These are phyloP conservation scores for Metaphire vulgaris DNA, from an alignment of 1,140 invertebrate genomes.

Conservation along the genomic window DNA sequence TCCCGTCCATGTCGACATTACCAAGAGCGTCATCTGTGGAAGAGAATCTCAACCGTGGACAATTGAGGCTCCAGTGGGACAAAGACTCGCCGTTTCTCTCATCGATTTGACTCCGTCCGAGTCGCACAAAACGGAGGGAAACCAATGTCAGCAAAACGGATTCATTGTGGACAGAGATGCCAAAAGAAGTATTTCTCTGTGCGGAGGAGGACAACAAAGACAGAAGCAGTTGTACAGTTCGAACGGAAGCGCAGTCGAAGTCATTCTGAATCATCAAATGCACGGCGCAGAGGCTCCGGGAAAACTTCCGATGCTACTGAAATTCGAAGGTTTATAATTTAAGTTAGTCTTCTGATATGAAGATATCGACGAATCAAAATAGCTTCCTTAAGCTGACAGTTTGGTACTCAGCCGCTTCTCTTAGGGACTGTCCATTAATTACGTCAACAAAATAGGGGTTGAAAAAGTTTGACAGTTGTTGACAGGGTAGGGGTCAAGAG, in stretches of 20 bases:
- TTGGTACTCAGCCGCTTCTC: too few species aligned
- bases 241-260: not conserved
- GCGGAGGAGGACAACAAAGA: not conserved
- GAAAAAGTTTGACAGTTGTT: too few species aligned
- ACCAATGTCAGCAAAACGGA: not conserved
- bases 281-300: too few species aligned
- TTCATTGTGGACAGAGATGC: not conserved
- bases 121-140: not conserved
- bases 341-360: too few species aligned
- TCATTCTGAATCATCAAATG: not conserved
- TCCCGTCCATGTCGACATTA: not conserved
- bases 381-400: too few species aligned
- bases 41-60: not conserved
- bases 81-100: not conserved
- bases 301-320: too few species aligned
- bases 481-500: too few species aligned
- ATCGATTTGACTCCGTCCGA: not conserved
- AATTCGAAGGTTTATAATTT: too few species aligned
- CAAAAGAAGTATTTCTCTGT: not conserved
- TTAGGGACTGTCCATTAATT: too few species aligned
- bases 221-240: not conserved
- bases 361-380: too few species aligned
- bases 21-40: not conserved
- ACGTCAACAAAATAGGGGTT: too few species aligned
- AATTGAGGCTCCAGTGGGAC: not conserved